Evolutionary conservation across 2,113 vertebrate species (phyloP).

Genomic region (Neopipo cinnamomea): DNA sequence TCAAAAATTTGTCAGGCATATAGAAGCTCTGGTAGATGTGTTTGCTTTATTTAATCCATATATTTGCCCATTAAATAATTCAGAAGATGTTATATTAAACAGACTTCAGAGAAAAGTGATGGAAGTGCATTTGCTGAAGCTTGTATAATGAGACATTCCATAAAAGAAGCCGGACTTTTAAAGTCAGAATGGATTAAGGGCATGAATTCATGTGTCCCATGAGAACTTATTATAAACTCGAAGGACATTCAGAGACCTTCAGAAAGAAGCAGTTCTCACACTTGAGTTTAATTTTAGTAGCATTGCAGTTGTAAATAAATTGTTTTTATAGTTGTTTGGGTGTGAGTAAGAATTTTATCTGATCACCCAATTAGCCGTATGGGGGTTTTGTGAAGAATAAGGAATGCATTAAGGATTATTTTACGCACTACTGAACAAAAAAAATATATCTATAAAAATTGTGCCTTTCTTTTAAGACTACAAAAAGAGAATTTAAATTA

Average conservation of each 20-base stretch:
- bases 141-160: conserved; percentile 46
- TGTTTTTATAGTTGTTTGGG: neutral
- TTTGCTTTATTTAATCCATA: conserved; percentile 62
- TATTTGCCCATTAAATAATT: conserved; percentile 67
- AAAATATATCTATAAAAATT: neutral
- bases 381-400: neutral
- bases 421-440: neutral
- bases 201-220: conserved; percentile 56
- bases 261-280: neutral
- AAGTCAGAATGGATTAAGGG: conserved; percentile 63
- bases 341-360: neutral
- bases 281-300: conserved; percentile 16
- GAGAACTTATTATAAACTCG: conserved; percentile 59
- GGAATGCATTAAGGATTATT: neutral
- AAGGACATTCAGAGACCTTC: conserved; percentile 51
- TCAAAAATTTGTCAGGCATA: neutral
- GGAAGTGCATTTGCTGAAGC: conserved; percentile 52
- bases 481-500: neutral
- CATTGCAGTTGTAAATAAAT: conserved; percentile 14
- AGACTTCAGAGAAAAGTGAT: conserved; percentile 53
- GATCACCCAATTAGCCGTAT: neutral
- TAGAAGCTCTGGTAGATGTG: neutral
- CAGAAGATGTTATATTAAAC: conserved; percentile 54
- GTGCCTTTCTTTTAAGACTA: neutral
- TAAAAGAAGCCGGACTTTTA: conserved; percentile 54